A percentile compares a stretch with the other conserved stretches of the same genome.
Conservation (phyloP, 2,888 invertebrate species). For the Itoplectis maculator region DNA sequence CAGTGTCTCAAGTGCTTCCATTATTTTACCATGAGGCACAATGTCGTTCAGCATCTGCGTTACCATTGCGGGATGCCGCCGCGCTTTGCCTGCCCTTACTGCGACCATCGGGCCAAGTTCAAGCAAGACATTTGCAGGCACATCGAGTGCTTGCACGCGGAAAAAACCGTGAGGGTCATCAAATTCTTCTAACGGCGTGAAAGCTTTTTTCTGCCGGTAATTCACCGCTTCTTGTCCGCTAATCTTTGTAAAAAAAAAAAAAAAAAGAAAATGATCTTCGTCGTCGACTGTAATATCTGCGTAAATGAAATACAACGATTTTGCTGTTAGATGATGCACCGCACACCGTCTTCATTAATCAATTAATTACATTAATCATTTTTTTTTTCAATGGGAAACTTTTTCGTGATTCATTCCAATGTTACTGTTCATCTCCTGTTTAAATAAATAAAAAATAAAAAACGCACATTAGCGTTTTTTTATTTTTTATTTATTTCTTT, state of each 20-base stretch:
- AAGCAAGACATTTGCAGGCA: slow-evolving; percentile 33
- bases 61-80: slow-evolving; percentile 82
- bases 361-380: neutral
- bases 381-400: neutral
- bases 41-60: slow-evolving; percentile 76
- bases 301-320: slow-evolving; percentile 12
- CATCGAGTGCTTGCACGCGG: slow-evolving; percentile 7
- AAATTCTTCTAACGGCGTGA: slow-evolving; percentile 8
- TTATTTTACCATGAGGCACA: slow-evolving; percentile 72
- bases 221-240: neutral
- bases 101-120: slow-evolving; percentile 71
- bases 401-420: neutral
- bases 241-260: slow-evolving; percentile 5
- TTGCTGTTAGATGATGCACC: slow-evolving; percentile 15
- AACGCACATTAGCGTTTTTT: too few species aligned
- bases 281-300: slow-evolving; percentile 12
- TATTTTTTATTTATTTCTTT: too few species aligned
- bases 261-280: neutral
- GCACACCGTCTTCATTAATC: neutral
- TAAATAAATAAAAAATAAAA: too few species aligned
- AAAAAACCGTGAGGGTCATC: slow-evolving; percentile 13
- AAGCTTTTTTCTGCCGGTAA: neutral
- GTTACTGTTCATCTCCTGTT: slow-evolving; percentile 8
- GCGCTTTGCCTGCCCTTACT: slow-evolving; percentile 80
- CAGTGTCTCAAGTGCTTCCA: slow-evolving; percentile 73